Evolutionary conservation across 2,888 invertebrate genomes (phyloP), one percentile per base, ranked within the genome.

Genomic region (Erynnis tages): DNA sequence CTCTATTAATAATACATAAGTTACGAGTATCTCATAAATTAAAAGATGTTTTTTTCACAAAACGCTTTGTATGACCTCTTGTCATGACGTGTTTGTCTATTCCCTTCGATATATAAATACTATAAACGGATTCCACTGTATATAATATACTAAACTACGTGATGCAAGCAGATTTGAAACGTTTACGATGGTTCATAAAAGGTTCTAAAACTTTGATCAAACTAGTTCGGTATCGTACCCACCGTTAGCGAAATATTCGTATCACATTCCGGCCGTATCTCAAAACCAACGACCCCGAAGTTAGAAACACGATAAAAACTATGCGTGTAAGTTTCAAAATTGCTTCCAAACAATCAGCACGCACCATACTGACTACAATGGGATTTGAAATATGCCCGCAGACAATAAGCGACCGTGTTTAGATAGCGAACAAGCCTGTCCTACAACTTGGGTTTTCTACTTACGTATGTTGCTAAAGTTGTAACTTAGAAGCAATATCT

Each of bases 391-490:
- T 52, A 57, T 52, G 52, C 49, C 55, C 45, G 56, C 50, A 50
- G 59, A 57, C 61, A 63, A 64, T 62, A 63, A 60, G 54, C 53
- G 53, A 62, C 58, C 56, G 48, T 54, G 40, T 56, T 58, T 60
- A 59, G 61, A 63, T 61, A 61, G 60, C 55, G 60, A 66, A 69
- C 44, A 67, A 68, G 65, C 64, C 57, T 53, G 59, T 66, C 69
- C 69, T 76, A 69, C 67, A 72, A 83, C 73, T 84, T 77, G 56
- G 64, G 60, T 53, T 57, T 69, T 72, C 72, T 63, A 67, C 75
- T 74, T 70, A 82, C 75, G 74, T 70, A 82, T 84, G 86, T 88
- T 86, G 76, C 78, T 71, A 80, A 86, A 86, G 82, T 87, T 46
- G 52, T 56, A 63, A 78, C 69, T 78, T 74, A 60, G 66, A 55